Evolutionary conservation across 2,113 vertebrate species (phyloP).

Genomic region (Patagioenas fasciata): DNA sequence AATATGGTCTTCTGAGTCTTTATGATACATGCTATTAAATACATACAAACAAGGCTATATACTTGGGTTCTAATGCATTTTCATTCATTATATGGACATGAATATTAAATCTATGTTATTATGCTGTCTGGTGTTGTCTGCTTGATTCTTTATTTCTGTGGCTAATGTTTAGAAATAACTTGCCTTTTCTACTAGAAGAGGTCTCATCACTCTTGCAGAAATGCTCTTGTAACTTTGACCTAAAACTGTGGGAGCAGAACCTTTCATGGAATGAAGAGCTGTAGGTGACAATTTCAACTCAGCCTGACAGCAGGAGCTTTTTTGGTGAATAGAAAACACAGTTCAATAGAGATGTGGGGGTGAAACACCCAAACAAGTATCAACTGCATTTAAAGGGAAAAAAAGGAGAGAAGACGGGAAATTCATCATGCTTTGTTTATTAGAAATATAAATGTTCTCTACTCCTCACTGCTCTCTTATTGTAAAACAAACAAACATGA

Average conservation of each 20-base stretch:
- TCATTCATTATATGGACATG: not conserved
- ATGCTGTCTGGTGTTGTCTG: not conserved
- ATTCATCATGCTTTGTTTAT: not conserved
- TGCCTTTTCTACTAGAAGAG: not conserved
- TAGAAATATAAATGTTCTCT: not conserved
- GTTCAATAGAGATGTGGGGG: not conserved
- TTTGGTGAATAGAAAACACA: not conserved
- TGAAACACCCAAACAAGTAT: not conserved
- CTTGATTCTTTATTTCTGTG: not conserved
- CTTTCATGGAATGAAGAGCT: accelerated
- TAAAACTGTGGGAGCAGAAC: not conserved
- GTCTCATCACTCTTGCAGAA: not conserved
- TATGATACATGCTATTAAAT: not conserved
- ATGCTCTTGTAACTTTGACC: not conserved
- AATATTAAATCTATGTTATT: not conserved
- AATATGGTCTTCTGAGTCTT: not conserved
- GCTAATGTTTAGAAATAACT: not conserved
- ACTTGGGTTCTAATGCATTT: not conserved
- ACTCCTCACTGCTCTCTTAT: not conserved
- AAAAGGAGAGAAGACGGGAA: not conserved
- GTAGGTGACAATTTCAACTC: not conserved
- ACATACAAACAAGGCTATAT: not conserved
- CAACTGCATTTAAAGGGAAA: not conserved
- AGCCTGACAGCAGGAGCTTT: not conserved
- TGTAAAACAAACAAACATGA: not conserved